Base-by-base conservation (phyloP, 2,888 invertebrate species). In the Plemyria rubiginata region DNA sequence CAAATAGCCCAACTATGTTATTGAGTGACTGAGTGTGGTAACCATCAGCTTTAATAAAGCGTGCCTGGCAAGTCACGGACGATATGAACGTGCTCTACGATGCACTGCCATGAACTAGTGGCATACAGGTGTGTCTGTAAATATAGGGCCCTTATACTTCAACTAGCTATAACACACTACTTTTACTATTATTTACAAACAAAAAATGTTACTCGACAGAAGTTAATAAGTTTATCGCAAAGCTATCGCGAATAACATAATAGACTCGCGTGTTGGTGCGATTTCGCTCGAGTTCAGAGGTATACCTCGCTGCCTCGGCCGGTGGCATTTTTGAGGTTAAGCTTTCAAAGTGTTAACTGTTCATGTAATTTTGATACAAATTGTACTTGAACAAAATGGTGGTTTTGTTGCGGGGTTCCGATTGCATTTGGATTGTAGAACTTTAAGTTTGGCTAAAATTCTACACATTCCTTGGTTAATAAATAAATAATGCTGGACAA, bases 361-460 rank as follows among this genome's bases (percentile, higher is more conserved):
- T 66, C 70, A 59, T 62, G 62, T 67, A 71, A 72, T 70, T 69
- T 48, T 68, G 63, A 66, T 66, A 67, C n/a, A n/a, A n/a, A n/a
- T n/a, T n/a, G n/a, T n/a, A n/a, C n/a, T n/a, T n/a, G n/a, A n/a
- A 63, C 57, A 58, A 53, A 62, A 61, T 38, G 50, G 12, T 15
- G 54, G 54, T 63, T n/a, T 41, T 50, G 60, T 52, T 41, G 57
- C 28, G 59, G 53, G 45, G 56, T 66, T 49, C 36, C 4, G 48
- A 50, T 41, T 60, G 45, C 54, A 48, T 51, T 59, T 53, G 54
- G 53, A 53, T 59, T 55, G 36, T 41, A 13, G 48, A 57, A 48
- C 46, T 38, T 46, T 7, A 45, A 56, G 16, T 45, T 46, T 38
- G 5, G 45, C 4, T 11, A n/a, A 43, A 45, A 46, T 53, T 38